Evolutionary conservation across 2,113 vertebrate genomes (phyloP).

Genomic region (Aramus guarauna): DNA sequence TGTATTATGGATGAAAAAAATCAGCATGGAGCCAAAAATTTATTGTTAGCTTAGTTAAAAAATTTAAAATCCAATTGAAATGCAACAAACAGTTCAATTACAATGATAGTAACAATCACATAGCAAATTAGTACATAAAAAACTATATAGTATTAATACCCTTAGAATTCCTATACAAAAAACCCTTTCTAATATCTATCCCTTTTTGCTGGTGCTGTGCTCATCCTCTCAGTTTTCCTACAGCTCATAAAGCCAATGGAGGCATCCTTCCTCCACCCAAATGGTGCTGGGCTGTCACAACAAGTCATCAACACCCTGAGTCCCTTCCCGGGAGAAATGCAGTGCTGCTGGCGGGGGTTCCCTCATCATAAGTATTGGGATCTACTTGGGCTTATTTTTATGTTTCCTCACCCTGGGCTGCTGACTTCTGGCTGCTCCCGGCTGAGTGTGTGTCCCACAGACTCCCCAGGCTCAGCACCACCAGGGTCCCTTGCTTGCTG

Average conservation of each 20-base stretch:
- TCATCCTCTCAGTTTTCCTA: too few relatives aligned
- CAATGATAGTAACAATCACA: neutral
- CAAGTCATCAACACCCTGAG: rapidly evolving
- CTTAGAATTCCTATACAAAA: neutral
- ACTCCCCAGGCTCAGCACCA: neutral
- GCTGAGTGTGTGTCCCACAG: neutral
- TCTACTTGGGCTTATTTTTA: neutral
- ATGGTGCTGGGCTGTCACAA: neutral
- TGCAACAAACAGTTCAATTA: neutral
- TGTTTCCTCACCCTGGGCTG: neutral
- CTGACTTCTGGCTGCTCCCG: neutral
- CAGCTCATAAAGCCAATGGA: neutral
- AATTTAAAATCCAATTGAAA: neutral
- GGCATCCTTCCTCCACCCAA: neutral
- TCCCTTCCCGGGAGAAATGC: neutral
- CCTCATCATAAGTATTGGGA: too few relatives aligned
- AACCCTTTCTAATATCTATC: rapidly evolving
- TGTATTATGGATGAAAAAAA: neutral
- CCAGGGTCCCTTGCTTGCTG: neutral
- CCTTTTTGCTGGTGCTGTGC: neutral
- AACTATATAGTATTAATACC: neutral
- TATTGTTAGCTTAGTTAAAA: neutral
- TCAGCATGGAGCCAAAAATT: neutral
- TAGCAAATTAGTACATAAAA: neutral
- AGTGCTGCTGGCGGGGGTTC: neutral